Evolutionary conservation across 2,113 vertebrate genomes (phyloP).

Genomic region (Pampusana beccarii): DNA sequence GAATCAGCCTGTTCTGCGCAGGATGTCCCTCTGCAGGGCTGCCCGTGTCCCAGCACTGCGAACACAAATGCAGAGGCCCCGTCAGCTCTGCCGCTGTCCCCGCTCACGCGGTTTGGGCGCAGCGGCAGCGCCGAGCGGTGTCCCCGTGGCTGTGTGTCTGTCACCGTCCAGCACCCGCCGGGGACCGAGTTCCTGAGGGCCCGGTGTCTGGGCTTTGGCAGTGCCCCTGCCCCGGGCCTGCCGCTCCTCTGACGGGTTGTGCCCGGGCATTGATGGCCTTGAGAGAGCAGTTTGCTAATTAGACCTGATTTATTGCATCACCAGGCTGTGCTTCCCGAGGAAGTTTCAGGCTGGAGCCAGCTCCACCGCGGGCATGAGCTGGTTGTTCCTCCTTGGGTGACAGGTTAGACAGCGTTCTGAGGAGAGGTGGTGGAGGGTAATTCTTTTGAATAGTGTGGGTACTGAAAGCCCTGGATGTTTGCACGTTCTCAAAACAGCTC

Average conservation of each 20-base stretch:
- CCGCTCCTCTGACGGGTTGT: accelerated
- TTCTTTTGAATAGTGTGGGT: not conserved
- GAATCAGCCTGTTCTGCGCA: not conserved
- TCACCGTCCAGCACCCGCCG: no score
- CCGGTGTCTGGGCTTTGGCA: accelerated
- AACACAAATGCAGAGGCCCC: accelerated
- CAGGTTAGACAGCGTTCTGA: not conserved
- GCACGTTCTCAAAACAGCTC: not conserved
- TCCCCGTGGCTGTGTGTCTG: no score
- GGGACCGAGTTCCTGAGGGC: not conserved
- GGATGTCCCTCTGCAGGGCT: not conserved
- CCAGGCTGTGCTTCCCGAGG: not conserved
- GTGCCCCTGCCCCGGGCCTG: no score
- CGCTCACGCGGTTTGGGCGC: no score
- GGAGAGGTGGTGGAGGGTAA: not conserved
- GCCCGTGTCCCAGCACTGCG: not conserved
- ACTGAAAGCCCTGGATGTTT: not conserved
- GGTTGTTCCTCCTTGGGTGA: not conserved
- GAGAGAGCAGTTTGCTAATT: not conserved
- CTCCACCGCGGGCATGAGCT: not conserved
- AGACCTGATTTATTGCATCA: not conserved
- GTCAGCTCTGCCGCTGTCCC: not conserved
- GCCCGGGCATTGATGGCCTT: not conserved
- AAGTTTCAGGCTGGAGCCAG: not conserved
- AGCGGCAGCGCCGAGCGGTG: no score